These are phyloP conservation scores for Dolichotis patagonum DNA, from an alignment of 2,113 vertebrate species.

Conservation along the genomic window DNA sequence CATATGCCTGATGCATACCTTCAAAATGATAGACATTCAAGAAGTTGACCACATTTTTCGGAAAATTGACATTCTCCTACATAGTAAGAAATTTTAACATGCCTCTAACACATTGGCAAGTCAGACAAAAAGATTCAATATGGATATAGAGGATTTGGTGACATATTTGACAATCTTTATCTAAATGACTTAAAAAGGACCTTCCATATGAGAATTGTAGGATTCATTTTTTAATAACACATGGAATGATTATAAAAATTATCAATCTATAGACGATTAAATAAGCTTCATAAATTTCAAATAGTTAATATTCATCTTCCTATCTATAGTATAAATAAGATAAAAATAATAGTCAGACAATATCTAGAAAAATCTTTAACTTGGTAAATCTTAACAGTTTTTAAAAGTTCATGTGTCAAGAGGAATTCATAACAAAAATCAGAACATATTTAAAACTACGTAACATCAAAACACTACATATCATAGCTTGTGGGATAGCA, in stretches of 20 bases:
- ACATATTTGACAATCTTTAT: neutral
- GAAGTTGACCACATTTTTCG: neutral
- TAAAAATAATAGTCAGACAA: neutral
- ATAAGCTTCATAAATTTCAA: neutral
- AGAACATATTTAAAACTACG: neutral
- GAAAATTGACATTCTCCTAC: neutral
- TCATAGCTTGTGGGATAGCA: neutral
- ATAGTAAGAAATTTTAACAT: neutral
- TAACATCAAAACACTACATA: neutral
- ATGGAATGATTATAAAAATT: neutral
- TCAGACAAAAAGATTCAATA: neutral
- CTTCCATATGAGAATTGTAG: neutral
- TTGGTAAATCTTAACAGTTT: neutral
- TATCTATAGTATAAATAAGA: neutral
- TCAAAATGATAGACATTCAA: slow-evolving; percentile 20
- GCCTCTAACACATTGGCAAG: neutral
- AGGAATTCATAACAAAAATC: neutral
- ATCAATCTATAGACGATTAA: neutral
- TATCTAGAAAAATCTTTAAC: neutral
- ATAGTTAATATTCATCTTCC: neutral
- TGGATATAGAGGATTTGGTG: neutral
- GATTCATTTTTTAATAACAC: neutral
- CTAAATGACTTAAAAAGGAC: neutral
- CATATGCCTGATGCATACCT: neutral
- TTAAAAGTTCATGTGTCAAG: neutral